Base-by-base conservation (phyloP, 2,888 invertebrate species). In the Eilema depressum region DNA sequence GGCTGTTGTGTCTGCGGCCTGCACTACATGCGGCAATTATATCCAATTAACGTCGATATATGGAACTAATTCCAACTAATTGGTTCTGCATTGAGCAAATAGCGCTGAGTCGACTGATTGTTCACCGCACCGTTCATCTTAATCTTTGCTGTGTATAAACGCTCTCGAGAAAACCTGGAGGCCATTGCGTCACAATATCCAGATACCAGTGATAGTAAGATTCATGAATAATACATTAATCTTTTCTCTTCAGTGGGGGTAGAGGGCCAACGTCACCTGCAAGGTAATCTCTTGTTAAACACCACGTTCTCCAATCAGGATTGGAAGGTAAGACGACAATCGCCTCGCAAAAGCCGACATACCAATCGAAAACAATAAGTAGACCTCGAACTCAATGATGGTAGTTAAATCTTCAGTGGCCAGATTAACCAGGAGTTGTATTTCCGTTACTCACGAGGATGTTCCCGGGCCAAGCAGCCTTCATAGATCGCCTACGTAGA, bases 71-170 rank as follows among this genome's bases (percentile, higher is more conserved):
- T 59, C 25, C 12, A 14, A 26, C 57, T 59, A 59, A 53, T 53
- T 53, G 53, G n/a, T 53, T 53, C 26, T 65, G n/a, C 64, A 23
- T 10, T 63, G 28, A 33, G 14, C 33, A 57, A n/a, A n/a, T 53
- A 5, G n/a, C 8, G n/a, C 53, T 53, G 10, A 53, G 10, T 53
- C 53, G 53, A 53, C 53, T n/a, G 8, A 47, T 47, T 47, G 47
- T 47, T 41, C 20, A 47, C 53, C 14, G 33, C 10, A 33, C 14
- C 14, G 37, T 37, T 3, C 37, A 53, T 53, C 2, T n/a, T n/a
- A 53, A 53, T 53, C 20, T 47, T 53, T 53, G 2, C 20, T 1
- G 41, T 47, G 47, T 20, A 47, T 47, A 47, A 47, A 47, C 47
- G 20, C 47, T 47, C 47, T 47, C 47, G 17, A 47, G 47, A 20